A percentile compares a stretch with the other conserved stretches of the same genome.
These are phyloP conservation scores for Apeltes quadracus DNA, from an alignment of 2,113 vertebrate species.

Conservation along the genomic window DNA sequence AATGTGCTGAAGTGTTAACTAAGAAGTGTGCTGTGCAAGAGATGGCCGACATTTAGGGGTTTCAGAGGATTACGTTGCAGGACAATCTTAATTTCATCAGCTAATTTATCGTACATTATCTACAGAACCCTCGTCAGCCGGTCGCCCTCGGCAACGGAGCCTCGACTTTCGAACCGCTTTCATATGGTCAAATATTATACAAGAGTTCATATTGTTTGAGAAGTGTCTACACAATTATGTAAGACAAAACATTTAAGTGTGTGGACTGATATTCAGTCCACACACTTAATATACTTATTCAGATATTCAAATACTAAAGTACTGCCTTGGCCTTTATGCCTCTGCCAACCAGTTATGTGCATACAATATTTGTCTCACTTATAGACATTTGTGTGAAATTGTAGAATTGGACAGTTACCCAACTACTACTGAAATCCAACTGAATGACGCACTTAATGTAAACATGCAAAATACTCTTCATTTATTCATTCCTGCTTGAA, in stretches of 20 bases:
- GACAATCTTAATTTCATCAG: constrained; percentile 58
- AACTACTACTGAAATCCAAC: too few relatives aligned
- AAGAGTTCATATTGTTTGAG: background rate
- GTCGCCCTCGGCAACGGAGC: constrained; percentile 15
- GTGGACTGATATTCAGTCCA: too few relatives aligned
- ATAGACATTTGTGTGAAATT: too few relatives aligned
- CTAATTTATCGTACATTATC: constrained; percentile 46
- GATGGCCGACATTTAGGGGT: constrained; percentile 21
- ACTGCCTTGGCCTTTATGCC: background rate
- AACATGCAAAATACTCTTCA: too few relatives aligned
- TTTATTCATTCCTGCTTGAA: too few relatives aligned
- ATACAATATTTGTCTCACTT: background rate
- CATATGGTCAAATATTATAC: constrained; percentile 30
- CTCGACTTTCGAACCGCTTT: constrained; percentile 15
- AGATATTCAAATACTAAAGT: background rate
- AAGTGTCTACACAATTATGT: background rate
- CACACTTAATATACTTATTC: too few relatives aligned
- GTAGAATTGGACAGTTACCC: too few relatives aligned
- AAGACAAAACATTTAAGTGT: background rate
- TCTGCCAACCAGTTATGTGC: background rate
- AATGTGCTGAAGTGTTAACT: constrained; percentile 37
- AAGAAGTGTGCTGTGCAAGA: constrained; percentile 23
- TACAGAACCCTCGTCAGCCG: constrained; percentile 3
- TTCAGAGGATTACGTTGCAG: constrained; percentile 37
- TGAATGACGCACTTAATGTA: too few relatives aligned